Conservation (phyloP, 1,140 invertebrate genomes). For the Drosophila lacteicornis region DNA sequence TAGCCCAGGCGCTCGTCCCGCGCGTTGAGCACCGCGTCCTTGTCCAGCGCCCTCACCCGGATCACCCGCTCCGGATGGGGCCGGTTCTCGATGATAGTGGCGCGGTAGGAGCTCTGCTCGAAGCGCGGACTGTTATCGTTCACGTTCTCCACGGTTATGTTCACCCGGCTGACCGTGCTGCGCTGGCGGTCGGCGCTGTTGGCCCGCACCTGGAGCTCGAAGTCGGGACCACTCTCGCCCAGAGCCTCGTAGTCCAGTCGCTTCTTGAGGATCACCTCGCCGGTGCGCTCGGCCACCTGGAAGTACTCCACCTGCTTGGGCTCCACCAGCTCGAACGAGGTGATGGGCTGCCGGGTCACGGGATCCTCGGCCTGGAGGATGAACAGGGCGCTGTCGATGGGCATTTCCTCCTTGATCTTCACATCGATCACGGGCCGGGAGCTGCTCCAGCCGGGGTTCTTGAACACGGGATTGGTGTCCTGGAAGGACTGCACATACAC, state of each 20-base stretch:
- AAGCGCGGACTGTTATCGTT: slow-evolving; percentile 93
- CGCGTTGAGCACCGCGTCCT: slow-evolving; percentile 88
- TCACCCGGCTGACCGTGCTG: slow-evolving; percentile 88
- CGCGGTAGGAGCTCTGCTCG: slow-evolving; percentile 89
- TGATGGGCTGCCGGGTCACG: slow-evolving; percentile 87
- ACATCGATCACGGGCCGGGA: slow-evolving; percentile 89
- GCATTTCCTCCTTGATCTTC: slow-evolving; percentile 91
- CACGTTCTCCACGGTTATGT: slow-evolving; percentile 90
- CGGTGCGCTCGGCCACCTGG: slow-evolving; percentile 88
- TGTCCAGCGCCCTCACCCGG: slow-evolving; percentile 89
- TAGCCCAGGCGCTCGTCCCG: slow-evolving; percentile 88
- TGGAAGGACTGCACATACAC: slow-evolving; percentile 92
- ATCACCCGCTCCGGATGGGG: slow-evolving; percentile 89
- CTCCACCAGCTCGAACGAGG: slow-evolving; percentile 87
- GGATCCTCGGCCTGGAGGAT: slow-evolving; percentile 91
- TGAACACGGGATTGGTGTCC: slow-evolving; percentile 92
- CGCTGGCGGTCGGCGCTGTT: slow-evolving; percentile 89
- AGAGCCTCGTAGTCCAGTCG: slow-evolving; percentile 91
- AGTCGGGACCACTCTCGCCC: slow-evolving; percentile 86
- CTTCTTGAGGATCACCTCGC: slow-evolving; percentile 90
- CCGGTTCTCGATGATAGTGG: slow-evolving; percentile 89
- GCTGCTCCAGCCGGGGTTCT: slow-evolving; percentile 88
- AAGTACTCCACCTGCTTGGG: slow-evolving; percentile 74
- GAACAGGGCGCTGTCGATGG: slow-evolving; percentile 91
- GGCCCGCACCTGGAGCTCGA: slow-evolving; percentile 90